Evolutionary conservation across 2,888 invertebrate genomes (phyloP).

Genomic region (Eupithecia subfuscata): DNA sequence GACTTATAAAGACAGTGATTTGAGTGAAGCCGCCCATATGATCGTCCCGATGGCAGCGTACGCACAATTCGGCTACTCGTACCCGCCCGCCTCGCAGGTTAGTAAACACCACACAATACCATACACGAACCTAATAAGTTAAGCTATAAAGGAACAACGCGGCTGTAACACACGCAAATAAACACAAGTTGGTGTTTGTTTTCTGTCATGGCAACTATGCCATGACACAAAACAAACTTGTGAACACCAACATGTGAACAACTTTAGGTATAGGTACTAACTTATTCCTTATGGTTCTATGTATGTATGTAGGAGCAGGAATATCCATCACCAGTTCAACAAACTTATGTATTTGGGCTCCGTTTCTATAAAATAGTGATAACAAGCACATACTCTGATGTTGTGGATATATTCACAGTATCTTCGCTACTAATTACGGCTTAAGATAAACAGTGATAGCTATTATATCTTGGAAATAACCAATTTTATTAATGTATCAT

Average conservation of each 20-base stretch:
- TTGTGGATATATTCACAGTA: background rate
- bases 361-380: background rate
- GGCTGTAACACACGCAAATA: background rate
- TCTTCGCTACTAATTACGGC: background rate
- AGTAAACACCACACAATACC: constrained; percentile 51
- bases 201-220: background rate
- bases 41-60: constrained; percentile 89
- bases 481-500: background rate
- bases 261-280: background rate
- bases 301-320: background rate
- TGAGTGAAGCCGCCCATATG: constrained; percentile 83
- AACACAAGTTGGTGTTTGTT: background rate
- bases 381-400: background rate
- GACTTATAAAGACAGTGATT: constrained; percentile 82
- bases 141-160: background rate
- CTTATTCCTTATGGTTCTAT: background rate
- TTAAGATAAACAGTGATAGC: constrained; percentile 2
- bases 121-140: background rate
- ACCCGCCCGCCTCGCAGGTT: constrained; percentile 97
- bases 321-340: background rate
- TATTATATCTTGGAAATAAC: background rate
- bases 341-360: background rate
- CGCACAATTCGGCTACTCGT: constrained; percentile 96
- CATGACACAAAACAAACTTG: too few species aligned
- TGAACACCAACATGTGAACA: too few species aligned